Percentiles rank a stretch among this genome's conserved stretches.
These are phyloP conservation scores for Ammodytes dubius DNA, from an alignment of 2,113 vertebrate genomes.

Conservation along the genomic window DNA sequence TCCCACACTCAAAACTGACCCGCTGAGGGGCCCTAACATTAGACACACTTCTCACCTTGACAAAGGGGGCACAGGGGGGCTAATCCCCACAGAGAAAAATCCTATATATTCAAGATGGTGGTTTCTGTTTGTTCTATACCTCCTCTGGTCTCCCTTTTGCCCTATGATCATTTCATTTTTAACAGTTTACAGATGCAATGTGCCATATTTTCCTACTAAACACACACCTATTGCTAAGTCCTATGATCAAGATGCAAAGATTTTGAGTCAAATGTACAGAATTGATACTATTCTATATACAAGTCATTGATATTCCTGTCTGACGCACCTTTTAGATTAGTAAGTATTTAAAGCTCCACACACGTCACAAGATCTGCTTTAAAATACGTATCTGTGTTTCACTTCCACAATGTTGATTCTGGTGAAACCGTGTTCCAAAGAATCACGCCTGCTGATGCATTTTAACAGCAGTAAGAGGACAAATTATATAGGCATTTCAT, in stretches of 20 bases:
- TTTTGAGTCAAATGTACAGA: not conserved
- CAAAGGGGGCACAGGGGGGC: not conserved
- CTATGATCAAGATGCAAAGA: no score
- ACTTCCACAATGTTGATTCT: not conserved
- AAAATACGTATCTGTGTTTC: not conserved
- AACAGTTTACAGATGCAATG: not conserved
- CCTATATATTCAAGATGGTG: constrained; percentile 6
- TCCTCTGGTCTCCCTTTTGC: not conserved
- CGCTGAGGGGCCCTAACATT: constrained; percentile 7
- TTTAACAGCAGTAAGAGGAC: not conserved
- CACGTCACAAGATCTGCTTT: not conserved
- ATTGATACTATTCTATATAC: no score
- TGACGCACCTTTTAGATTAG: not conserved
- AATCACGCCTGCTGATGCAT: not conserved
- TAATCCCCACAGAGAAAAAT: constrained; percentile 2
- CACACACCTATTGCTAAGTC: not conserved
- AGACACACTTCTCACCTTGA: constrained; percentile 41
- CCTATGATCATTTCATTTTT: no score
- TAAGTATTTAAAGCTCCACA: not conserved
- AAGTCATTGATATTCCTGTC: not conserved
- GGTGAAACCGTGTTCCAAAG: not conserved
- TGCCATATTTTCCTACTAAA: not conserved
- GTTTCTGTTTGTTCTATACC: not conserved
- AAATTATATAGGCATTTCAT: not conserved
- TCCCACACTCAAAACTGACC: not conserved